A percentile compares a stretch with the other conserved stretches of the same genome.
Evolutionary conservation across 2,113 vertebrate genomes (phyloP).

Genomic region (Macquaria australasica): DNA sequence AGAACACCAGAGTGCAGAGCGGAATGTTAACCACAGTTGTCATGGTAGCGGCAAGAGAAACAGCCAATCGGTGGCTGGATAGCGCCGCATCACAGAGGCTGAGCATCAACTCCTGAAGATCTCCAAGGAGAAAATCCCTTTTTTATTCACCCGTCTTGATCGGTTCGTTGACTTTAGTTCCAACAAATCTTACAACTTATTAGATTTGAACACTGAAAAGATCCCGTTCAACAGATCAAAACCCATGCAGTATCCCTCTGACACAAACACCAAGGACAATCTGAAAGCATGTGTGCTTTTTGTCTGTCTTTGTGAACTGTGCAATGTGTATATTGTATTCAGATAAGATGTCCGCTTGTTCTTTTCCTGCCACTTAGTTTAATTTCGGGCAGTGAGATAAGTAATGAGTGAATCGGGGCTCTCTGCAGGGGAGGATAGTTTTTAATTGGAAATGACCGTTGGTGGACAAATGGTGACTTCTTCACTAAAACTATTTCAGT

Average conservation of each 20-base stretch:
- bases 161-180: background rate
- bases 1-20: slow-evolving; percentile 12
- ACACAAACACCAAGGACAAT: background rate
- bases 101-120: background rate
- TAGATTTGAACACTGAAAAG: background rate
- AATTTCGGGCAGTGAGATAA: background rate
- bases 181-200: background rate
- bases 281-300: background rate
- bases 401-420: background rate
- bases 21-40: slow-evolving; percentile 28
- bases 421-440: background rate
- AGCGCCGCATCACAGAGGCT: background rate
- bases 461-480: background rate
- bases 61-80: slow-evolving; percentile 19
- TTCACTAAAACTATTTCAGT: background rate
- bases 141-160: background rate
- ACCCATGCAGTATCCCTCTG: background rate
- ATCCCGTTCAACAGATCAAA: background rate
- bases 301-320: background rate
- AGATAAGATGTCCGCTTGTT: background rate
- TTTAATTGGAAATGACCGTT: slow-evolving; percentile 1
- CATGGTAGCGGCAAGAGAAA: slow-evolving; percentile 22
- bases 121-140: background rate
- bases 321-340: background rate
- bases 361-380: background rate